These are phyloP conservation scores for Coremacera marginata DNA, from an alignment of 2,888 invertebrate genomes.

Conservation along the genomic window DNA sequence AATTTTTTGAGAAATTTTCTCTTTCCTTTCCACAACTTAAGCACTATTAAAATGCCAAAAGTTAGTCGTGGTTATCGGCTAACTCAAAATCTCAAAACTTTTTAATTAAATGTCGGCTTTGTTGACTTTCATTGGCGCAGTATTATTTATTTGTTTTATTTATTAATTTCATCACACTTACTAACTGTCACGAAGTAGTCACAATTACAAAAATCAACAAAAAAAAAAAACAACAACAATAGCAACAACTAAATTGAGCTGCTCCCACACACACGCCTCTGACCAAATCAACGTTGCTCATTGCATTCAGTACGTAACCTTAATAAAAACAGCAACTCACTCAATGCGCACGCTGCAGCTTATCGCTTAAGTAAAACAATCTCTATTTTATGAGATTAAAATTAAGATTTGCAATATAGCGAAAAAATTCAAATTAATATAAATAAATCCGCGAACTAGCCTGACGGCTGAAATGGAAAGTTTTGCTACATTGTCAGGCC, in stretches of 20 bases:
- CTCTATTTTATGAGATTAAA: constrained; percentile 28
- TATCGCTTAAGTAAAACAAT: constrained; percentile 20
- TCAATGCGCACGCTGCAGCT: background rate
- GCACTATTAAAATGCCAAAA: background rate
- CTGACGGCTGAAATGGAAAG: constrained; percentile 26
- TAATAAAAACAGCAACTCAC: constrained; percentile 22
- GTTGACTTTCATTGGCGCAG: background rate
- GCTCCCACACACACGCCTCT: constrained; percentile 21
- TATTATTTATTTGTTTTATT: constrained; percentile 12
- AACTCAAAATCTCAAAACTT: background rate
- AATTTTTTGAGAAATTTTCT: too few species aligned
- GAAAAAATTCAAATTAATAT: constrained; percentile 33
- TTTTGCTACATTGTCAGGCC: background rate
- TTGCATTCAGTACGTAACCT: background rate
- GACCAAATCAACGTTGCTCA: background rate
- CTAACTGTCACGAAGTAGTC: constrained; percentile 1
- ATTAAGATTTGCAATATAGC: constrained; percentile 18
- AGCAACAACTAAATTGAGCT: background rate
- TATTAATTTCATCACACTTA: constrained; percentile 30
- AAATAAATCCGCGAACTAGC: constrained; percentile 22
- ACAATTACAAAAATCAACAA: constrained; percentile 4
- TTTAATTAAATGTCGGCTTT: background rate
- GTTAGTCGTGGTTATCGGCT: background rate
- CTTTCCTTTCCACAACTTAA: background rate
- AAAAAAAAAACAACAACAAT: constrained; percentile 17